These are phyloP conservation scores for Lordiphosa stackelbergi DNA, from an alignment of 1,140 invertebrate species.

Conservation along the genomic window DNA sequence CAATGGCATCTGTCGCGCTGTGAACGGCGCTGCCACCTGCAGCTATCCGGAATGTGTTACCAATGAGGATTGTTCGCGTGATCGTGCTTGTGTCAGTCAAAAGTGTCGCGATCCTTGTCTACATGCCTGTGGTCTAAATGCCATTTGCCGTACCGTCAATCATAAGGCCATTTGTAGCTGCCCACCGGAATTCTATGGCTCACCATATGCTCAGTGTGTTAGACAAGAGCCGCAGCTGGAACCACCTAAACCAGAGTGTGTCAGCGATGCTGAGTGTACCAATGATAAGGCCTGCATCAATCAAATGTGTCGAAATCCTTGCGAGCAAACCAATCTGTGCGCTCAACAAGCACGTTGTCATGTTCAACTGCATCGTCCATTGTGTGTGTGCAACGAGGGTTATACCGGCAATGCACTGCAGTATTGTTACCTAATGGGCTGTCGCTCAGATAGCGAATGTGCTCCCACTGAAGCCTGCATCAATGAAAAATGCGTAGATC, in stretches of 20 bases:
- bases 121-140: constrained; percentile 89
- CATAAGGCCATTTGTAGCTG: constrained; percentile 89
- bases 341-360: constrained; percentile 89
- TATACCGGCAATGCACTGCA: constrained; percentile 90
- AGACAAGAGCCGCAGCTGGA: constrained; percentile 76
- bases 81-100: constrained; percentile 87
- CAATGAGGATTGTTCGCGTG: constrained; percentile 88
- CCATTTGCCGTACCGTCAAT: constrained; percentile 88
- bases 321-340: constrained; percentile 83
- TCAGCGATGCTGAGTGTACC: constrained; percentile 87
- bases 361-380: constrained; percentile 87
- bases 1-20: constrained; percentile 87
- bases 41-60: constrained; percentile 91
- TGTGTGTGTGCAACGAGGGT: constrained; percentile 89
- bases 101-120: constrained; percentile 90
- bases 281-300: constrained; percentile 91
- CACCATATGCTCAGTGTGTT: constrained; percentile 86
- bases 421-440: constrained; percentile 82
- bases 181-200: constrained; percentile 87
- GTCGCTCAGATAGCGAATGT: constrained; percentile 90
- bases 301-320: constrained; percentile 87
- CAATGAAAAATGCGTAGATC: constrained; percentile 88
- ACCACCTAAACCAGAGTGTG: constrained; percentile 86
- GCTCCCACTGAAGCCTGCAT: constrained; percentile 89
- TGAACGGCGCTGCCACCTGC: constrained; percentile 84